Base-by-base conservation (phyloP, 2,888 invertebrate species). In the Spicauda simplicius region DNA sequence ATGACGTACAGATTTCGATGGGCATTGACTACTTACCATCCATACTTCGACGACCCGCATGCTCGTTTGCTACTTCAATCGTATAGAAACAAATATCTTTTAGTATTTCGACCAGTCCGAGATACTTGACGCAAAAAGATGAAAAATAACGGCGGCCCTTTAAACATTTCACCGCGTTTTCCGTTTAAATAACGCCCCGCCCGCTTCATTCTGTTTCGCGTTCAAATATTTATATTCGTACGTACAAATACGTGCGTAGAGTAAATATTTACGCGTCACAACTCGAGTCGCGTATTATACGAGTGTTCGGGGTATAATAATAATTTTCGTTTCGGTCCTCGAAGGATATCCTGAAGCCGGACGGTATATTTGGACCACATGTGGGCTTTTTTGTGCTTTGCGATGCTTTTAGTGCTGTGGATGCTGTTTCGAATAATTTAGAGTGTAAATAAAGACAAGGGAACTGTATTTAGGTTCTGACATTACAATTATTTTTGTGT, bases 201-300 rank as follows among this genome's bases (percentile, higher is more conserved):
- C 33, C 60, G 60, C 50, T 50, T 50, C 60, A 60, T 60, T 33
- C 50, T 33, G 60, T 14, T 18, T 20, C 45, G 60, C 60, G 50
- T 52, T 60, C 50, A 60, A 60, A 60, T 60, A 60, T 60, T 60
- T 60, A 52, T 52, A 30, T 33, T 33, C 48, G 60, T 60, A 52
- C 60, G 33, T 60, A 50, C 52, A 52, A 48, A 53, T 58, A 59
- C 37, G 54, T 54, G 19, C 37, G 16, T 48, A 14, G 53, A 14
- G 77, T 78, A 80, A 80, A 80, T 80, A 76, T 80, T 80, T 78
- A 70, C 72, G 64, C 72, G 72, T 68, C 70, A 77, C 77, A 77
- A 75, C 73, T 72, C 72, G 63, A 74, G 70, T 73, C 73, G 73
- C 70, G 69, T 61, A 53, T 71, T 64, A 70, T 76, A 74, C 75